A percentile compares a stretch with the other conserved stretches of the same genome.
Evolutionary conservation across 1,140 invertebrate species (phyloP).

Genomic region (Aethina tumida): DNA sequence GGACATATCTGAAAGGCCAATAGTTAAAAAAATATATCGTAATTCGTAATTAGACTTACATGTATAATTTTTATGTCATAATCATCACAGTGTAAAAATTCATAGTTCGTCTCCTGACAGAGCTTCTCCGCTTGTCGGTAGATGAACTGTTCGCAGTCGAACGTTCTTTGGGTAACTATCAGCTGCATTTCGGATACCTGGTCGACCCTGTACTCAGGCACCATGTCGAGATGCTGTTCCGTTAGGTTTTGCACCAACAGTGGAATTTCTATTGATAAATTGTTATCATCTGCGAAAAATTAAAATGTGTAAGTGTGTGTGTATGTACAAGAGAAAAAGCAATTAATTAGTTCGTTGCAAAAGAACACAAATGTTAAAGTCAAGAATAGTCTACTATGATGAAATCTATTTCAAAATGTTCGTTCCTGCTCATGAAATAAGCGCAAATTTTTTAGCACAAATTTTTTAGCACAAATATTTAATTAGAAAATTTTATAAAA

Average conservation of each 20-base stretch:
- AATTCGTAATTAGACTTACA: conserved; percentile 25
- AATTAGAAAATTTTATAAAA: too few species aligned
- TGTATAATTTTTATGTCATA: conserved; percentile 35
- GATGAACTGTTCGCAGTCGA: conserved; percentile 36
- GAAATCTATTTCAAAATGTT: too few species aligned
- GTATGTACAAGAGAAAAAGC: background rate
- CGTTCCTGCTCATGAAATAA: too few species aligned
- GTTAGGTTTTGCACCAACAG: conserved; percentile 31
- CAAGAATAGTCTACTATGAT: too few species aligned
- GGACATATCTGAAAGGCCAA: conserved; percentile 31
- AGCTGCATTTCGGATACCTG: conserved; percentile 32
- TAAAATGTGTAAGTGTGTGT: conserved; percentile 6
- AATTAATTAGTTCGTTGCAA: too few species aligned
- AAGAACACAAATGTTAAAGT: too few species aligned
- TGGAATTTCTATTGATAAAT: conserved; percentile 34
- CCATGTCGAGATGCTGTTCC: conserved; percentile 33
- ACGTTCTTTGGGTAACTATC: conserved; percentile 34
- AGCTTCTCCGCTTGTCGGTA: conserved; percentile 31
- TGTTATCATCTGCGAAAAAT: conserved; percentile 33
- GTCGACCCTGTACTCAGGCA: conserved; percentile 30
- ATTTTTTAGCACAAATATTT: too few species aligned
- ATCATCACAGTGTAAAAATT: conserved; percentile 34
- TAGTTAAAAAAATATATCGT: conserved; percentile 1
- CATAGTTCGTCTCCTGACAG: conserved; percentile 29
- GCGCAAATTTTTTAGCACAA: too few species aligned